Base-by-base conservation (phyloP, 2,797 vertebrate species). In the Coluber constrictor region DNA sequence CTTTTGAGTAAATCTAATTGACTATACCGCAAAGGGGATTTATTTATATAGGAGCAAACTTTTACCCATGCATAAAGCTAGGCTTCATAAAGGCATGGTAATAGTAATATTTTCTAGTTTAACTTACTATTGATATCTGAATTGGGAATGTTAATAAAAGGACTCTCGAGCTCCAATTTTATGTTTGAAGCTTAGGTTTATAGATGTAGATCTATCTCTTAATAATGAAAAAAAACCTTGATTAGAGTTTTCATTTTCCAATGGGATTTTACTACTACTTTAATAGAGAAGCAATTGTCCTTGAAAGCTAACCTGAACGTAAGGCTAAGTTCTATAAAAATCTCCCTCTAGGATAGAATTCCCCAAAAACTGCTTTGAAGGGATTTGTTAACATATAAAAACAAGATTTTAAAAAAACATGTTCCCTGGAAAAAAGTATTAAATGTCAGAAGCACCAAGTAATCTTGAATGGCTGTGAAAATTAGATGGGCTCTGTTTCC, bases 391-490 rank as follows among this genome's bases (percentile, higher is more conserved):
- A 89, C 32, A 37, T 79, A 91, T 37, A 27, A 63, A 91, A 86
- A 27, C 32, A 86, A 43, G 60, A 66, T 43, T 15, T 25, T 37
- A 55, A 74, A 92, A 25, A 55, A 88, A 13, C 11, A 90, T 86
- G 55, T 91, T 47, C 43, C 59, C 32, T 10, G 57, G 27, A 89
- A 89, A 59, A 94, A 92, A 90, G 37, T 59, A 13, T 79, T 66
- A 89, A 51, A 79, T 23, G 95, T 57, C 92, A 94, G 90, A 93
- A 93, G 43, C 90, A 91, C n/a, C 79, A 83, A 95, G 87, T 57
- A 94, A 93, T 59, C 54, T 91, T 92, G 91, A 94, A n/a, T 51
- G 83, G 88, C 43, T 70, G 90, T 54, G 95, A 57, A 94, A 61
- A 92, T 86, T 63, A 89, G 87, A 92, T 29, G 59, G 86, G 29